Evolutionary conservation across 2,888 invertebrate species (phyloP).

Genomic region (Drosophila neutralis): DNA sequence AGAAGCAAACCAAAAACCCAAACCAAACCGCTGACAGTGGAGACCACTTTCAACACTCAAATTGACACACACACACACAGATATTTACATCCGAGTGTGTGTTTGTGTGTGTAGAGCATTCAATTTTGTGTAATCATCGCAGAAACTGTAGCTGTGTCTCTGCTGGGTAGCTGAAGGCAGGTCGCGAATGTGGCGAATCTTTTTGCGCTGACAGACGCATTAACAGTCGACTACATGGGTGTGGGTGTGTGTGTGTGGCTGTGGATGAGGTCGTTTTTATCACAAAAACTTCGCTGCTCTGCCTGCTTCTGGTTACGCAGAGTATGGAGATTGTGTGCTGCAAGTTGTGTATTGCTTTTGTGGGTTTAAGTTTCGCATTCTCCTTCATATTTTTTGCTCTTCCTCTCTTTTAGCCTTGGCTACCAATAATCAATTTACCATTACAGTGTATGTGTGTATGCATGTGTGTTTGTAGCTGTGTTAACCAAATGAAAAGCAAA

Average conservation of each 20-base stretch:
- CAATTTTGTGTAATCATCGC: conserved; percentile 76
- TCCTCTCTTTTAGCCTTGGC: conserved; percentile 15
- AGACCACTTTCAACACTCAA: conserved; percentile 77
- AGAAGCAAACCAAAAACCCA: conserved; percentile 42
- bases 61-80: conserved; percentile 60
- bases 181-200: conserved; percentile 69
- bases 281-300: conserved; percentile 17
- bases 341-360: conserved; percentile 23
- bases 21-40: conserved; percentile 68
- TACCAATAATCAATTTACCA: conserved; percentile 72
- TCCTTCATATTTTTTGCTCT: conserved; percentile 7
- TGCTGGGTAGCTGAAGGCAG: neutral
- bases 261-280: neutral
- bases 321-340: conserved; percentile 29
- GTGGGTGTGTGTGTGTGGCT: conserved; percentile 11
- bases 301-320: conserved; percentile 1
- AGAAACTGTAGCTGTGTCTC: conserved; percentile 19
- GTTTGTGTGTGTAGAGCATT: conserved; percentile 52
- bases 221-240: conserved; percentile 48
- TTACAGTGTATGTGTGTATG: conserved; percentile 24
- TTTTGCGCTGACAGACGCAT: conserved; percentile 63
- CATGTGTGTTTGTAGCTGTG: conserved; percentile 22
- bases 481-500: conserved; percentile 74
- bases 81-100: conserved; percentile 10
- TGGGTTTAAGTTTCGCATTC: conserved; percentile 11